Conservation (phyloP, 2,888 invertebrate genomes). For the Napeogenes sylphis region DNA sequence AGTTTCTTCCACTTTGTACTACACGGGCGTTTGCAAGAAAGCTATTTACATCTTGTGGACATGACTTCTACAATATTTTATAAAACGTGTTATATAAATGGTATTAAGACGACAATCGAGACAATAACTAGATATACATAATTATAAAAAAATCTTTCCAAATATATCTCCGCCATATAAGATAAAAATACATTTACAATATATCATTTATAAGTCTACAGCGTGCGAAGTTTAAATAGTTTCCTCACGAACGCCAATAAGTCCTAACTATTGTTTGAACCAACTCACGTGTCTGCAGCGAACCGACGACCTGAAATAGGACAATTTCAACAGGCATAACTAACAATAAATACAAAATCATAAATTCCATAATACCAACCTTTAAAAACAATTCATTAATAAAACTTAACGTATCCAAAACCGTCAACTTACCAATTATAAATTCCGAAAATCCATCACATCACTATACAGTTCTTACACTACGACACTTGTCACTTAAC, state of each 20-base stretch:
- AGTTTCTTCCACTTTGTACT: constrained; percentile 57
- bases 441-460: constrained; percentile 3
- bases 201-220: background rate
- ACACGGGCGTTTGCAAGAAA: constrained; percentile 49
- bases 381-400: constrained; percentile 8
- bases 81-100: constrained; percentile 4
- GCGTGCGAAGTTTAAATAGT: constrained; percentile 23
- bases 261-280: constrained; percentile 32
- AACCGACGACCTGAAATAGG: constrained; percentile 36
- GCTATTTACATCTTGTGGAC: constrained; percentile 24
- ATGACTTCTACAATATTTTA: constrained; percentile 5
- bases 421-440: constrained; percentile 6
- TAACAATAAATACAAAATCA: constrained; percentile 29
- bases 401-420: constrained; percentile 1
- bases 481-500: constrained; percentile 19
- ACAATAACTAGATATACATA: constrained; percentile 12
- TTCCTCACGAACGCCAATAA: constrained; percentile 32
- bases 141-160: constrained; percentile 4
- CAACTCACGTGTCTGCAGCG: constrained; percentile 36
- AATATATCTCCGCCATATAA: constrained; percentile 4
- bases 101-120: constrained; percentile 9
- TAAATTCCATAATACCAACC: constrained; percentile 18
- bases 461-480: constrained; percentile 13
- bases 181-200: constrained; percentile 5
- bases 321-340: constrained; percentile 32